phyloP scores from a whole-genome alignment of 2,113 vertebrate genomes.

The Lagopus leucura region DNA sequence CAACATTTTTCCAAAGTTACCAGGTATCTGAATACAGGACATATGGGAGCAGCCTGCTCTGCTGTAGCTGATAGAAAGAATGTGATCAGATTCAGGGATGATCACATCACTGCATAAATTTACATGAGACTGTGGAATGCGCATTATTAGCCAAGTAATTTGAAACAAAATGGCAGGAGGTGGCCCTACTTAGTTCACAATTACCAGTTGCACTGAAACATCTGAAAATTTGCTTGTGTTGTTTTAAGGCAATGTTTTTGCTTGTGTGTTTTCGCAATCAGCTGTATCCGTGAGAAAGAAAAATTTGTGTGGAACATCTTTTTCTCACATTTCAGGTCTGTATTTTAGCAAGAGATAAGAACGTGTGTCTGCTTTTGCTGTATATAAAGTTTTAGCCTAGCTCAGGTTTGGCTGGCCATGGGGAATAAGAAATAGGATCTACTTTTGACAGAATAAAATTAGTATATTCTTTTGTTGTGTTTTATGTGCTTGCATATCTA shows the following conservation, averaged over 20 bases:
- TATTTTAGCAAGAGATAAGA: conserved; percentile 10
- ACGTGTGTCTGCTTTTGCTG: background rate
- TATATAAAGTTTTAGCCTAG: conserved; percentile 32
- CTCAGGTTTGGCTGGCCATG: background rate
- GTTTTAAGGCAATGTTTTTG: background rate
- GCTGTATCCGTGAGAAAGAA: background rate
- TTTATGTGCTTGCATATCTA: conserved; percentile 23
- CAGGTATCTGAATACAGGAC: no score
- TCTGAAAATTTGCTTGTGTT: background rate
- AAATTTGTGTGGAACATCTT: background rate
- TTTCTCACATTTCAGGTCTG: background rate
- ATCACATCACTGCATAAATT: background rate
- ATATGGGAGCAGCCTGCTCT: background rate
- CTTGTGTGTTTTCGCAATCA: background rate
- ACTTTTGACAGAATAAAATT: conserved; percentile 54
- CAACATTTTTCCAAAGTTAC: background rate
- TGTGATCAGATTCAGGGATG: background rate
- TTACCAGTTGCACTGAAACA: background rate
- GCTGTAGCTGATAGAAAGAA: background rate
- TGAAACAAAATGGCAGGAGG: background rate
- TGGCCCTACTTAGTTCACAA: background rate
- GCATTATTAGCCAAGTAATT: background rate
- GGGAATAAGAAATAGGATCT: conserved; percentile 31
- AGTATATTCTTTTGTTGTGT: conserved; percentile 8
- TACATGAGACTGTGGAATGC: background rate